phyloP scores from a whole-genome alignment of 2,888 invertebrate genomes.

The Andrena praecox region DNA sequence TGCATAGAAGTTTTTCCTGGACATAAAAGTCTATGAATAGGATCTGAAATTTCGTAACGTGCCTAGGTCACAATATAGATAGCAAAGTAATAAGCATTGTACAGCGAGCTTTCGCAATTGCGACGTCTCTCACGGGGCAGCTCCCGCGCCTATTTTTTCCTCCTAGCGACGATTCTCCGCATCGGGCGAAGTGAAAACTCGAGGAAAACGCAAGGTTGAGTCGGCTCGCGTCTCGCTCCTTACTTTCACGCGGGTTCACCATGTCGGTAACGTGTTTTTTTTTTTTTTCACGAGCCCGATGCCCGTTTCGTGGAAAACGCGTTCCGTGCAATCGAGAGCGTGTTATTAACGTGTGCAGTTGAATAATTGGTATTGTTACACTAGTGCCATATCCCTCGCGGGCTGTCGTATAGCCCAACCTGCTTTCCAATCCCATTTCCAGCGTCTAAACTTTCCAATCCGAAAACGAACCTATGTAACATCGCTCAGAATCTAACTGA shows the following conservation, averaged over 20 bases:
- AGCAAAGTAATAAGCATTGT: conserved; percentile 36
- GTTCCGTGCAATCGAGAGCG: not conserved
- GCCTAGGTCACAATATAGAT: not conserved
- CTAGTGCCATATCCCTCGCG: not conserved
- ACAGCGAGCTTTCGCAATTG: conserved; percentile 49
- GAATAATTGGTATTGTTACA: conserved; percentile 24
- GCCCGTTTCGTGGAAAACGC: conserved; percentile 15
- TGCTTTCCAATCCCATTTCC: too few relatives aligned
- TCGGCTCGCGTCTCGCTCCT: conserved; percentile 2
- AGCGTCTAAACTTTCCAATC: conserved; percentile 7
- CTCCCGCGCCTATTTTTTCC: conserved; percentile 32
- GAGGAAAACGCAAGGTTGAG: conserved; percentile 45
- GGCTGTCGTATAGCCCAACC: too few relatives aligned
- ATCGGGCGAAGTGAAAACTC: conserved; percentile 44
- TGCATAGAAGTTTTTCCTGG: not conserved
- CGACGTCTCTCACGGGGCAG: conserved; percentile 45
- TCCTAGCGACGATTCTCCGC: not conserved
- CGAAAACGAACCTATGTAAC: not conserved
- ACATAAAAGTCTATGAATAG: not conserved
- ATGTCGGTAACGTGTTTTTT: conserved; percentile 7
- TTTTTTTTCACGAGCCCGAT: conserved; percentile 2
- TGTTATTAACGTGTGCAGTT: conserved; percentile 25
- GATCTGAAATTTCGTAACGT: conserved; percentile 16
- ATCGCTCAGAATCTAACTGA: too few relatives aligned
- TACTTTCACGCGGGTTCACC: conserved; percentile 35